Evolutionary conservation across 2,113 vertebrate species (phyloP).

Genomic region (Crotalus horridus): DNA sequence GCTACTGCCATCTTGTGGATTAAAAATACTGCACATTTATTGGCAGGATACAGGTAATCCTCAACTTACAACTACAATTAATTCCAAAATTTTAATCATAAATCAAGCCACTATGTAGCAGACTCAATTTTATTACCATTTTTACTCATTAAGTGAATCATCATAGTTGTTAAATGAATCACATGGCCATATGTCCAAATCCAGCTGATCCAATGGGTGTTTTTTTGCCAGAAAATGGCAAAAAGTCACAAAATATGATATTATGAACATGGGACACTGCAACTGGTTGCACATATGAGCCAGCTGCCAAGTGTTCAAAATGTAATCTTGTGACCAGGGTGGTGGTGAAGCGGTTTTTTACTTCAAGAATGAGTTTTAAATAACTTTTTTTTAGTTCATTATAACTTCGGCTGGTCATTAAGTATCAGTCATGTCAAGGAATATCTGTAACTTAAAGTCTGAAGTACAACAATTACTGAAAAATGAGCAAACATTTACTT

Average conservation of each 20-base stretch:
- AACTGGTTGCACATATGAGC: background rate
- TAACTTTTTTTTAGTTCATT: background rate
- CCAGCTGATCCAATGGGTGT: background rate
- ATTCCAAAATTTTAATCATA: background rate
- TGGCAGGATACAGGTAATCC: background rate
- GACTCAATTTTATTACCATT: background rate
- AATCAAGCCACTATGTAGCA: background rate
- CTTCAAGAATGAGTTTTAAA: background rate
- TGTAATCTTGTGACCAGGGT: background rate
- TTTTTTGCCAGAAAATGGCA: background rate
- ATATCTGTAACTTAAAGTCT: background rate
- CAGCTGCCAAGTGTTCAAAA: background rate
- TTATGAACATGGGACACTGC: background rate
- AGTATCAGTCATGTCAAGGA: no score
- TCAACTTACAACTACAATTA: background rate
- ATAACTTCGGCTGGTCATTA: background rate
- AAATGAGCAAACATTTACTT: background rate
- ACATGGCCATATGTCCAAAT: background rate
- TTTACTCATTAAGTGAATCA: background rate
- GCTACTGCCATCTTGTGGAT: conserved; percentile 25
- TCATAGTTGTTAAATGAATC: background rate
- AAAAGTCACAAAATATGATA: background rate
- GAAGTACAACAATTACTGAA: background rate
- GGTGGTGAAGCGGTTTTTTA: background rate
- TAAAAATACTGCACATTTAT: background rate